Percentiles rank a stretch among this genome's conserved stretches.
phyloP scores from a whole-genome alignment of 2,113 vertebrate species.

The Phalacrocorax pelagicus region DNA sequence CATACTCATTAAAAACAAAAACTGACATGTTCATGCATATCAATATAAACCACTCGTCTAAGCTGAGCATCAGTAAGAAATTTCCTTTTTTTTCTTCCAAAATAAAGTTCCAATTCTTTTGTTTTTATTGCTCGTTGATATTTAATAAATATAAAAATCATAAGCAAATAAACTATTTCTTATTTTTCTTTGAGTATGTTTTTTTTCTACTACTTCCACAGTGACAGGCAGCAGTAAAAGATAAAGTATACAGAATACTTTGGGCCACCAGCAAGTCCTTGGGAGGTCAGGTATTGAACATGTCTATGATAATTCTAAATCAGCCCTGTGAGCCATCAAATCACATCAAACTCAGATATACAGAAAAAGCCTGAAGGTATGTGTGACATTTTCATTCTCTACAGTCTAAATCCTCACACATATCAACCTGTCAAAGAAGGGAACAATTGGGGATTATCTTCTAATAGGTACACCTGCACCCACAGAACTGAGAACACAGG shows the following conservation, averaged over 20 bases:
- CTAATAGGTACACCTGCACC: background rate
- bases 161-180: background rate
- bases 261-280: conserved; percentile 24
- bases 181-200: background rate
- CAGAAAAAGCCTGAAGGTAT: conserved; percentile 36
- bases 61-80: background rate
- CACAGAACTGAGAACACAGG: background rate
- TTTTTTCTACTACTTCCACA: background rate
- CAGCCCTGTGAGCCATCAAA: conserved; percentile 42
- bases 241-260: background rate
- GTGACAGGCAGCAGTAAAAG: background rate
- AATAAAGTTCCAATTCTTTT: background rate
- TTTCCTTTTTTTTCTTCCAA: background rate
- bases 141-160: background rate
- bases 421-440: conserved; percentile 23
- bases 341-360: conserved; percentile 54
- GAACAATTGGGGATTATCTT: conserved; percentile 40
- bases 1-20: background rate
- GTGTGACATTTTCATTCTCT: conserved; percentile 55
- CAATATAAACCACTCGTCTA: background rate
- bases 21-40: accelerated
- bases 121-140: background rate
- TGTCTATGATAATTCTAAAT: conserved; percentile 45
- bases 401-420: conserved; percentile 45
- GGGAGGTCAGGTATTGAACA: conserved; percentile 55